Percentiles rank a stretch among this genome's conserved stretches.
Evolutionary conservation across 2,888 invertebrate species (phyloP).

Genomic region (Lasioglossum marginatum): DNA sequence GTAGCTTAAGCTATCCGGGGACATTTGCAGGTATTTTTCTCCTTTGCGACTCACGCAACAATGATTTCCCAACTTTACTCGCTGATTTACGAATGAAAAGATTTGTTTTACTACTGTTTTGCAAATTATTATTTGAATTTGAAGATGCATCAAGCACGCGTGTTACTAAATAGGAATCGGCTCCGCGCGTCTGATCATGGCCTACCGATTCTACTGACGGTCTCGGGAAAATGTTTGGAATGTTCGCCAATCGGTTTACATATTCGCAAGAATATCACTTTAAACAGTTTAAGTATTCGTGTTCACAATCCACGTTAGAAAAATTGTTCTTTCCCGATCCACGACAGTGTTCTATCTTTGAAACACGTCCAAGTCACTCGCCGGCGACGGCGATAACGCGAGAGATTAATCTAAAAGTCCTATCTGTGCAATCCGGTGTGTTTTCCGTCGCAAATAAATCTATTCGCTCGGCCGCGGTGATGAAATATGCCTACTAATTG

Average conservation of each 20-base stretch:
- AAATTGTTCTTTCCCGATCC: background rate
- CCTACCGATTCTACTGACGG: background rate
- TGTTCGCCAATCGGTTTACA: background rate
- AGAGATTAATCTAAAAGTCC: slow-evolving; percentile 48
- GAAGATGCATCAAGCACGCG: background rate
- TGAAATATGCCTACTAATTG: slow-evolving; percentile 65
- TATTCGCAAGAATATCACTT: background rate
- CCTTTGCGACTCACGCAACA: too few species aligned
- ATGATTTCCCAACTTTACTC: too few species aligned
- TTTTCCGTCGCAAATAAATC: slow-evolving; percentile 51
- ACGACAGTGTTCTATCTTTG: background rate
- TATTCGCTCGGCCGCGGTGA: slow-evolving; percentile 31
- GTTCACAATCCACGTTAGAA: background rate
- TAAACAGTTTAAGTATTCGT: background rate
- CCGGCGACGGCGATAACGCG: slow-evolving; percentile 23
- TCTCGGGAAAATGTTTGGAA: background rate
- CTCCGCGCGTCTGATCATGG: background rate
- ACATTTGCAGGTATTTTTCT: background rate
- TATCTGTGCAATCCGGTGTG: slow-evolving; percentile 32
- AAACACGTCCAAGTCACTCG: background rate
- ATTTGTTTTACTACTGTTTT: background rate
- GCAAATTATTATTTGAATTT: background rate
- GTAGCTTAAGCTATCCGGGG: background rate
- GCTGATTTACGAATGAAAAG: background rate
- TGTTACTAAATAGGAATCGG: background rate